These are phyloP conservation scores for Tanypteryx hageni DNA, from an alignment of 2,888 invertebrate genomes.

Conservation along the genomic window DNA sequence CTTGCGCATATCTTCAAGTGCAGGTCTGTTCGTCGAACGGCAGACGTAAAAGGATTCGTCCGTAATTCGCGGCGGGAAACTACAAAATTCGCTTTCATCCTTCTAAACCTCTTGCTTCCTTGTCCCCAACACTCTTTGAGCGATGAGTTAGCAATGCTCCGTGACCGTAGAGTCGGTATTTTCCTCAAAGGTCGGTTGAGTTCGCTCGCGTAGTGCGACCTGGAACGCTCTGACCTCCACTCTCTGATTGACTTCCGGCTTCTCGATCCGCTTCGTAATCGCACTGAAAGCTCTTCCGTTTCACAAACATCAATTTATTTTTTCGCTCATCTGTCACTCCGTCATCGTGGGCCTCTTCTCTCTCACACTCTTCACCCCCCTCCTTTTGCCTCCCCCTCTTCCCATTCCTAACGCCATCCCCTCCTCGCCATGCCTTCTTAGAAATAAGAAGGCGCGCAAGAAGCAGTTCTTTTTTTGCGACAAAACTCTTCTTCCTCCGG, in stretches of 20 bases:
- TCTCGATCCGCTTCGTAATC: constrained; percentile 32
- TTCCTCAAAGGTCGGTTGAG: constrained; percentile 28
- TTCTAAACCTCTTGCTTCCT: background rate
- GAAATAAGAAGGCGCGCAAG: background rate
- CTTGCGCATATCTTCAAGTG: too few species aligned
- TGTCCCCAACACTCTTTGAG: constrained; percentile 1
- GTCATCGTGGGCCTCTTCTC: background rate
- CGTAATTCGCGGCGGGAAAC: background rate
- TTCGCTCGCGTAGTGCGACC: constrained; percentile 1
- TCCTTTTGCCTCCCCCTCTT: background rate
- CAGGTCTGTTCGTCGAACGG: too few species aligned
- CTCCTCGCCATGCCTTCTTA: background rate
- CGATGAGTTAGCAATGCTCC: constrained; percentile 51
- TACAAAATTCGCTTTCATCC: background rate
- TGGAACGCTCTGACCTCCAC: constrained; percentile 47
- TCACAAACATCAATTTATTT: constrained; percentile 42
- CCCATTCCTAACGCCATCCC: background rate
- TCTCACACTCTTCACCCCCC: background rate
- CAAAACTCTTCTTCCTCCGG: background rate
- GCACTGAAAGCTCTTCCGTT: constrained; percentile 48
- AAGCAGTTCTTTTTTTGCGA: background rate
- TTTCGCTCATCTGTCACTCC: constrained; percentile 45
- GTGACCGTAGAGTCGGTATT: constrained; percentile 24
- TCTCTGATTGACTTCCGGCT: constrained; percentile 56
- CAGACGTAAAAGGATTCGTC: too few species aligned